These are phyloP conservation scores for Nothoprocta pentlandii DNA, from an alignment of 2,113 vertebrate species.

Conservation along the genomic window DNA sequence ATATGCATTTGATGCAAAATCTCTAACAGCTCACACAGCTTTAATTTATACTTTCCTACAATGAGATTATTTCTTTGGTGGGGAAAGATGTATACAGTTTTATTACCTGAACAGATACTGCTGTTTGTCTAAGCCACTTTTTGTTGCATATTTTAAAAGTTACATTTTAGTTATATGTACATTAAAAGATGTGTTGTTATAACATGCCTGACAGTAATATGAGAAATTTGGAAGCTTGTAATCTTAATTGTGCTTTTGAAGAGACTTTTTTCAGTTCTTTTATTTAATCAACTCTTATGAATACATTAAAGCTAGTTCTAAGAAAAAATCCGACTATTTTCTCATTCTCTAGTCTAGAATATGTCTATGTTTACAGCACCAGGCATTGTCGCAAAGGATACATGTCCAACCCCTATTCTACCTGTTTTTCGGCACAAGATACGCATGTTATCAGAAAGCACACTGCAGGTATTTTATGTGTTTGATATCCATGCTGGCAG, in stretches of 20 bases:
- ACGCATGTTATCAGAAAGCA: slow-evolving; percentile 46
- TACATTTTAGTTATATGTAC: neutral
- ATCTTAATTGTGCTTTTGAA: slow-evolving; percentile 1
- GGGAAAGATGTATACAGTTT: neutral
- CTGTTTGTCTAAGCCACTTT: neutral
- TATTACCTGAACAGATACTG: neutral
- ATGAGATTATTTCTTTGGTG: neutral
- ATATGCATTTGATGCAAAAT: neutral
- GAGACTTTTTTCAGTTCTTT: slow-evolving; percentile 58
- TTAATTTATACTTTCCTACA: neutral
- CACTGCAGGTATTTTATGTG: slow-evolving; percentile 52
- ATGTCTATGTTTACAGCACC: slow-evolving; percentile 48
- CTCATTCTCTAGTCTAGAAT: slow-evolving; percentile 46
- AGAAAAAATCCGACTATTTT: slow-evolving; percentile 2
- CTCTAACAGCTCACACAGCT: neutral
- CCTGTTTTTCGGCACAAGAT: slow-evolving; percentile 69
- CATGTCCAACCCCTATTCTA: slow-evolving; percentile 29
- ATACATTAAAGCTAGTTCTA: slow-evolving; percentile 18
- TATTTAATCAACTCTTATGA: slow-evolving; percentile 47
- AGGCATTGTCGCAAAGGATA: slow-evolving; percentile 34
- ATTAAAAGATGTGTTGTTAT: neutral
- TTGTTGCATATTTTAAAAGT: neutral
- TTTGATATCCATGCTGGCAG: slow-evolving; percentile 25
- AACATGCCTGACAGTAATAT: neutral
- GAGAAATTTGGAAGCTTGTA: slow-evolving; percentile 9